These are phyloP conservation scores for Aplocera efformata DNA, from an alignment of 2,888 invertebrate species.

Conservation along the genomic window DNA sequence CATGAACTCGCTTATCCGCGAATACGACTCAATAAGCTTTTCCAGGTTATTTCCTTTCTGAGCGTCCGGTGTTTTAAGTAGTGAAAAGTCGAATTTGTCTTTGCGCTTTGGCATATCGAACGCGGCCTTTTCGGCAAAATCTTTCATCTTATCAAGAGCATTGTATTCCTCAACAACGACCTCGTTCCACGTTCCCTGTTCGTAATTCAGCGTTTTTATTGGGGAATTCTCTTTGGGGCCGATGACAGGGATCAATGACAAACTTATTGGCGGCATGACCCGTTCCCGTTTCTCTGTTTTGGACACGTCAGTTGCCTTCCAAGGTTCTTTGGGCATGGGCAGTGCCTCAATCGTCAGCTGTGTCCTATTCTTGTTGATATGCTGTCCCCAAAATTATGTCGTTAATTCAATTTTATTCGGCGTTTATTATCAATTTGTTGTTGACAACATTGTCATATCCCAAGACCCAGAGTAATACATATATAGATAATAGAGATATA, in stretches of 20 bases:
- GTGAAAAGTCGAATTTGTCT: constrained; percentile 55
- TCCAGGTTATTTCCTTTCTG: constrained; percentile 63
- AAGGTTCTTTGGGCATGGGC: constrained; percentile 57
- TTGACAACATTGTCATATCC: constrained; percentile 74
- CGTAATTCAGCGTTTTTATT: constrained; percentile 56
- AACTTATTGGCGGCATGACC: constrained; percentile 69
- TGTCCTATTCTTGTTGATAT: constrained; percentile 75
- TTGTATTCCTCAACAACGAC: constrained; percentile 69
- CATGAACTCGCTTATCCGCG: constrained; percentile 71
- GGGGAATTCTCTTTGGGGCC: constrained; percentile 63
- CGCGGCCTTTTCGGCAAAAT: constrained; percentile 73
- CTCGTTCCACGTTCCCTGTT: constrained; percentile 57
- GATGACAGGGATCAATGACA: constrained; percentile 69
- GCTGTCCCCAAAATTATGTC: constrained; percentile 63
- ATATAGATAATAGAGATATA: constrained; percentile 45
- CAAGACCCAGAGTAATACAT: constrained; percentile 42
- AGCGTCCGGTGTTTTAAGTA: constrained; percentile 37
- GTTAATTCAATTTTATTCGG: constrained; percentile 45
- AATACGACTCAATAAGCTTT: constrained; percentile 68
- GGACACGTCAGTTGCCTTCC: constrained; percentile 65
- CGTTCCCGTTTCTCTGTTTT: constrained; percentile 58
- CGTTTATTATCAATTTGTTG: constrained; percentile 75
- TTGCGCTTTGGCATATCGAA: constrained; percentile 68
- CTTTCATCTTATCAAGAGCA: constrained; percentile 75
- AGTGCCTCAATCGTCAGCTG: constrained; percentile 74